Evolutionary conservation across 2,888 invertebrate species (phyloP).

Genomic region (Drepanosiphum platanoidis): DNA sequence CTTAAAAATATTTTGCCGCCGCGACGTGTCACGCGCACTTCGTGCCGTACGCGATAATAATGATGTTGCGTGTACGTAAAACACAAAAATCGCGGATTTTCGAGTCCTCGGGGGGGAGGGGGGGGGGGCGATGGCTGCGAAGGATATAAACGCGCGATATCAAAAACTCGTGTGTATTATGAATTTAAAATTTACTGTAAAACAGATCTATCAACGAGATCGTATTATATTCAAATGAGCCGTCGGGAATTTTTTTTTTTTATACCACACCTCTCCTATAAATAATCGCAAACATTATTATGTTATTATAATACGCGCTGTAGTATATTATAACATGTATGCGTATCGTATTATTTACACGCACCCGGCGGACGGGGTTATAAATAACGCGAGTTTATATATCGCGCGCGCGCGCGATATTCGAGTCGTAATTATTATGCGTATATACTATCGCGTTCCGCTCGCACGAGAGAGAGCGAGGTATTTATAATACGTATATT

Average conservation of each 20-base stretch:
- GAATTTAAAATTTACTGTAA: too few species aligned
- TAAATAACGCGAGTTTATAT: background rate
- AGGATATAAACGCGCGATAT: background rate
- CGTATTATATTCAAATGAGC: background rate
- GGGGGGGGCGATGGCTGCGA: background rate
- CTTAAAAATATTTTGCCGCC: too few species aligned
- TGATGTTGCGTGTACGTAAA: background rate
- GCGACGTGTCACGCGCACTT: background rate
- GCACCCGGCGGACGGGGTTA: background rate
- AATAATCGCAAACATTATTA: background rate
- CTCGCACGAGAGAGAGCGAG: too few species aligned
- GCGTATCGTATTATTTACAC: too few species aligned
- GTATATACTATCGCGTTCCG: too few species aligned
- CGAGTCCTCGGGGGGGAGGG: too few species aligned
- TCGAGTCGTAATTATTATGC: background rate
- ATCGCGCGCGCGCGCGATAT: background rate
- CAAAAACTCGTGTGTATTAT: too few species aligned
- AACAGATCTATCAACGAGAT: background rate
- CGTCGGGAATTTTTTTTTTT: background rate
- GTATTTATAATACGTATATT: background rate
- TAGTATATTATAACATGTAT: background rate
- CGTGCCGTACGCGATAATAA: background rate
- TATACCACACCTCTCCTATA: background rate
- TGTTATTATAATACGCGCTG: background rate
- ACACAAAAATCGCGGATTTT: background rate